Evolutionary conservation across 2,797 vertebrate genomes (phyloP).

Genomic region (Lutjanus campechanus): DNA sequence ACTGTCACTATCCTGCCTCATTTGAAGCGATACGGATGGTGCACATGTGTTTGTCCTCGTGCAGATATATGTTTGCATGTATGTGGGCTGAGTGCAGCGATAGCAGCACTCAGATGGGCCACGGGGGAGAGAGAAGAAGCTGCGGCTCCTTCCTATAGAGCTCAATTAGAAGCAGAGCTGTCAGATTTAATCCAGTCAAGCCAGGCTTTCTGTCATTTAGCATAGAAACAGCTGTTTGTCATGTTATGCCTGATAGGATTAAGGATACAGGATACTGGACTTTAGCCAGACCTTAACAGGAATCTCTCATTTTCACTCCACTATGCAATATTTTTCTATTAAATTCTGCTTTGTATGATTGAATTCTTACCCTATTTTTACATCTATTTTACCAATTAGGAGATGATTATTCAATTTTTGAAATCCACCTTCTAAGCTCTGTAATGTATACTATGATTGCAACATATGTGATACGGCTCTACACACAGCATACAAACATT

Average conservation of each 20-base stretch:
- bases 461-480: neutral
- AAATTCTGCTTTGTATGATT: constrained; percentile 31
- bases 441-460: neutral
- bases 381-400: constrained; percentile 3
- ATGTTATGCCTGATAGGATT: constrained; percentile 64
- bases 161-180: constrained; percentile 60
- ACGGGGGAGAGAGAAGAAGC: constrained; percentile 49
- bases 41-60: constrained; percentile 13
- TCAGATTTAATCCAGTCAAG: constrained; percentile 63
- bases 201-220: constrained; percentile 51
- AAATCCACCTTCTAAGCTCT: neutral
- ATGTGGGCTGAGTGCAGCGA: constrained; percentile 8
- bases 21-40: constrained; percentile 25
- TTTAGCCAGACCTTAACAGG: constrained; percentile 37
- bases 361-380: constrained; percentile 27
- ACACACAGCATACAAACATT: neutral
- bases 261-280: constrained; percentile 61
- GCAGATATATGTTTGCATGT: constrained; percentile 12
- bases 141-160: constrained; percentile 32
- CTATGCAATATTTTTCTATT: constrained; percentile 28
- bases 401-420: constrained; percentile 11
- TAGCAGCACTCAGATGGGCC: constrained; percentile 49
- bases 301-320: constrained; percentile 56
- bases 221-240: constrained; percentile 61
- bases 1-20: constrained; percentile 33